A percentile compares a stretch with the other conserved stretches of the same genome.
Conservation (phyloP, 2,888 invertebrate species). For the Azorinus chamasolen region DNA sequence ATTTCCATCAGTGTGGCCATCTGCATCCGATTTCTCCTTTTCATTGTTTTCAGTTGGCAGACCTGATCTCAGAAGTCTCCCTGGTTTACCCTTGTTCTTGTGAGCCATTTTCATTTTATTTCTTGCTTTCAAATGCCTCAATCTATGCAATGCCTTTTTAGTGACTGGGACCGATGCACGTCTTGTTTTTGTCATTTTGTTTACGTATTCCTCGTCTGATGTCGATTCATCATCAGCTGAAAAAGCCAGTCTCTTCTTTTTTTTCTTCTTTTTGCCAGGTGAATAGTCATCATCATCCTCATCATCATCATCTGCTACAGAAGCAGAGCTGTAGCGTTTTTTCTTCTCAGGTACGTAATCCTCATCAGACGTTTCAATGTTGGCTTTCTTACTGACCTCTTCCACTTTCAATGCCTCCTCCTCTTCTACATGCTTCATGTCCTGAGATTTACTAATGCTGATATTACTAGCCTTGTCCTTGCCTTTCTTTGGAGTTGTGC, state of each 20-base stretch:
- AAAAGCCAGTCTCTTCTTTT: neutral
- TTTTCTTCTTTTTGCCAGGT: conserved; percentile 5
- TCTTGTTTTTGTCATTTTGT: too few relatives aligned
- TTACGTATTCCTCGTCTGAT: conserved; percentile 4
- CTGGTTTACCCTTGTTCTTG: conserved; percentile 12
- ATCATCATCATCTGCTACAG: conserved; percentile 15
- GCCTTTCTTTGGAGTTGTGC: conserved; percentile 29
- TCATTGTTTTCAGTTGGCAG: too few relatives aligned
- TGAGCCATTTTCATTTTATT: neutral
- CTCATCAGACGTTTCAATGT: conserved; percentile 12
- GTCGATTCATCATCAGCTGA: neutral
- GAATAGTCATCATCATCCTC: conserved; percentile 3
- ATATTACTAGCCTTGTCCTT: conserved; percentile 15
- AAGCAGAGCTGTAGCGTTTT: neutral
- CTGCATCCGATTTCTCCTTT: too few relatives aligned
- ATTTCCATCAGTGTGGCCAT: too few relatives aligned
- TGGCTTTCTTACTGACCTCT: neutral
- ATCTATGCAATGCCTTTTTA: too few relatives aligned
- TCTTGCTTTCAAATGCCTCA: too few relatives aligned
- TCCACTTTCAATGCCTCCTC: conserved; percentile 5
- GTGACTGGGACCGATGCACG: too few relatives aligned
- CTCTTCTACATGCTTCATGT: conserved; percentile 14
- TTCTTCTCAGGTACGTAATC: conserved; percentile 9
- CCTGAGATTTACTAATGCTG: neutral
- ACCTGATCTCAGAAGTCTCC: conserved; percentile 17